Evolutionary conservation across 53 echinoderm and acorn worm genomes (phyloP), one percentile per base, ranked within the genome.

Genomic region (Holothuria scabra): DNA sequence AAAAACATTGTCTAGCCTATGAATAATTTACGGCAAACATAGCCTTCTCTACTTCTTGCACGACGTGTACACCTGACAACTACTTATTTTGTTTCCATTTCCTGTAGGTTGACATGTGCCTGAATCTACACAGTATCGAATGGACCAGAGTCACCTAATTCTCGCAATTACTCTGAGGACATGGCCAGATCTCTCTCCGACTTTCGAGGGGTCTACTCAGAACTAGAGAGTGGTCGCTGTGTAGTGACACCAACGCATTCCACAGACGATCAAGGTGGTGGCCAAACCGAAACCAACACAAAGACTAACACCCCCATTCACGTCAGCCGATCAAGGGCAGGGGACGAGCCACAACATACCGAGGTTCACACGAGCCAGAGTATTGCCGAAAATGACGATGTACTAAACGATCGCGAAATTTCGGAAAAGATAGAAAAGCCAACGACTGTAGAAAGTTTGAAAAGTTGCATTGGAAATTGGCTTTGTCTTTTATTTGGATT

Each of bases 401-500:
- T 58, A 58, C 13, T 22, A 2, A 28, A 49, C 7, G 72, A 46
- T 24, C 23, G 48, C n/a, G 46, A 21, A 26, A 4, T 22, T 35
- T 25, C 72, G 37, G 48, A 44, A 13, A 72, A 23, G 12, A 16
- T 0, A 25, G 28, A 57, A 14, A 57, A 78, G 3, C 33, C 59
- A 19, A 78, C 12, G 35, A 74, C 74, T 2, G 46, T 74, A 3
- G 49, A 78, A 57, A 78, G 32, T 24, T 78, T 78, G 18, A 56
- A 59, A 46, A 20, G 48, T 57, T 78, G 78, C n/a, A 58, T 78
- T 8, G 74, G 56, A 16, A 78, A 78, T 19, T 78, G 28, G 78
- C 60, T 88, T 8, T 95, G 95, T 83, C 84, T 95, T 3, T 32
- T 89, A 8, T 41, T 95, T 12, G 95, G 95, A 3, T 46, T 95